Evolutionary conservation across 2,888 invertebrate species (phyloP), one percentile per base, ranked within the genome.

Genomic region (Acleris cristana): DNA sequence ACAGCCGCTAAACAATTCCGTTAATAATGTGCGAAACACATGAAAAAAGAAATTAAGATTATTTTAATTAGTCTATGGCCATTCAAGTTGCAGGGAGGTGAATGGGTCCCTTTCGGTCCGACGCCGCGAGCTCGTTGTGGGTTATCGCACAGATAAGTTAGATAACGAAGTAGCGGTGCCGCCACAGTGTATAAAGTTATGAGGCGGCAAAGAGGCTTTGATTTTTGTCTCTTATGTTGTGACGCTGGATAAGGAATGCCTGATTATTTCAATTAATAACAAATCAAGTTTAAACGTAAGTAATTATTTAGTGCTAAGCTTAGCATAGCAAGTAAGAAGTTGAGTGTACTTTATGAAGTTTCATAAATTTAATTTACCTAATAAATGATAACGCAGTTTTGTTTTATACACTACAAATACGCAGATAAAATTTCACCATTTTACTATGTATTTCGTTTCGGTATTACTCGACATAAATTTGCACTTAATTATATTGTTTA

Each of bases 121-220:
- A 52, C 62, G 67, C 67, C 67, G 58, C 57, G 45, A 45, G 62
- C 66, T 45, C 56, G 51, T 19, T 30, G 53, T 58, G 53, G 57
- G 57, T 34, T 63, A 63, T 67, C 67, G 59, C 51, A 67, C 53
- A 67, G 62, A 67, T 67, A 67, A 63, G 63, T 53, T 58, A 67
- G 48, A 48, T 48, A n/a, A 65, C 58, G 44, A 49, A 53, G 62
- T 58, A 58, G 57, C 61, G 53, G 57, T 66, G 52, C 30, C 14
- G 49, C 60, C 49, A 59, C 52, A 57, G 52, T 52, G 40, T 48
- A 59, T 59, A 21, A 18, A 34, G 44, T 48, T 48, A 48, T n/a
- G 48, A 48, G 18, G 48, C 44, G 30, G 30, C 30, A 44, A 49
- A 49, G 48, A 48, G n/a, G 23, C 48, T 48, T 10, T 26, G n/a